Base-by-base conservation (phyloP, 2,888 invertebrate species). In the Chesias legatella region DNA sequence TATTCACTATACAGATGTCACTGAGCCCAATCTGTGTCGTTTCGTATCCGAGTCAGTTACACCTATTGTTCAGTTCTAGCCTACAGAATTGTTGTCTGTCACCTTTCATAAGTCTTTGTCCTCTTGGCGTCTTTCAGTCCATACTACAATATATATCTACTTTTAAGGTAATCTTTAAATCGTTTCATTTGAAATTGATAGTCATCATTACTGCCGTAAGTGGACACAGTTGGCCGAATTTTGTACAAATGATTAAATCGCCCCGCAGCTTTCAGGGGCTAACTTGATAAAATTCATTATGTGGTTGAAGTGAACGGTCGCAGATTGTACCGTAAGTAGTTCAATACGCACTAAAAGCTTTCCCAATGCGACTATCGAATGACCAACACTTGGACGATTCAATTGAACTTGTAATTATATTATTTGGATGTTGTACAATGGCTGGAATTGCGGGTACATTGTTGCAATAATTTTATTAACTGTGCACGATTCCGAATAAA, bases 281-380 rank as follows among this genome's bases (percentile, higher is more conserved):
- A 75, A 79, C 66, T 65, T 62, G 62, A 79, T 79, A 73, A 74
- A 73, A 72, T 71, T 71, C 58, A 73, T 76, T 76, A 66, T 50
- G 64, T 62, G 61, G 58, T 61, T 58, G 56, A 63, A 67, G 59
- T 60, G 59, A 61, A 64, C 67, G 65, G 63, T 60, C 53, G 56
- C 29, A 25, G 38, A 38, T 35, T 3, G 13, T 17, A 33, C 34
- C 35, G 60, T 68, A 63, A 70, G 70, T 72, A 73, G 74, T 76
- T 73, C 68, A 62, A 66, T 69, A 67, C 61, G 63, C 61, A 68
- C 66, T 76, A 73, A 79, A 77, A 78, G 74, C 70, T 73, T 75
- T 72, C 62, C 55, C 51, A 54, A 44, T 60, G 58, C 51, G 57
- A 62, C 57, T 58, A 54, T 51, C 59, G 54, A 67, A 65, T 62